Base-by-base conservation (phyloP, 2,888 invertebrate species). In the Idaea straminata region DNA sequence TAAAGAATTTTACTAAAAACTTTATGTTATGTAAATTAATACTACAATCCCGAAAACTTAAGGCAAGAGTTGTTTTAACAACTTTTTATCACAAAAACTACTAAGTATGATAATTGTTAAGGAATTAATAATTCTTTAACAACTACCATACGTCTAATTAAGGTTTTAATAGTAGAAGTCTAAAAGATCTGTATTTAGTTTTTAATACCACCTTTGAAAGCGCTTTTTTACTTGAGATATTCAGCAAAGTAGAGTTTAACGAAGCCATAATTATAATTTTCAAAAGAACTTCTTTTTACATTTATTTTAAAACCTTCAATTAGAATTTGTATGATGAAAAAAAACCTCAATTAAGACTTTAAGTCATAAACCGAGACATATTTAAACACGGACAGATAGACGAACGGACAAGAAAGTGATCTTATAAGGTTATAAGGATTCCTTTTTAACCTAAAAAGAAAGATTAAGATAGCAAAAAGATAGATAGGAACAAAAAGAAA, bases 251-350 rank as follows among this genome's bases (percentile, higher is more conserved):
- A 80, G 84, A 85, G 83, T 88, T 87, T 87, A 88, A 89, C 84
- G 90, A 88, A 85, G 85, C 81, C 83, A 79, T 87, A 87, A 88
- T 87, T 88, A 87, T 85, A 85, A 85, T 83, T 83, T 80, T 85
- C 77, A 83, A 86, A 87, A 84, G 85, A 85, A 80, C 80, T 81
- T 77, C 75, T 79, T 75, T 82, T 84, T 84, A 82, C 78, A 76
- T 77, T 81, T 83, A 81, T 85, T 85, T 83, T 86, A 87, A 83
- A 83, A 80, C 82, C 77, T 83, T 85, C 84, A 77, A 84, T 84
- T 82, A 81, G 83, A 83, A 76, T 81, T 68, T 81, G 82, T 79
- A 84, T 83, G 82, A 80, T 82, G 79, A 75, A 73, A 59, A 47
- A 47, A 1, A 5, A 36, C 59, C 34, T 59, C n/a, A 13, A 34